A percentile compares a stretch with the other conserved stretches of the same genome.
Evolutionary conservation across 2,888 invertebrate species (phyloP).

Genomic region (Timema cristinae): DNA sequence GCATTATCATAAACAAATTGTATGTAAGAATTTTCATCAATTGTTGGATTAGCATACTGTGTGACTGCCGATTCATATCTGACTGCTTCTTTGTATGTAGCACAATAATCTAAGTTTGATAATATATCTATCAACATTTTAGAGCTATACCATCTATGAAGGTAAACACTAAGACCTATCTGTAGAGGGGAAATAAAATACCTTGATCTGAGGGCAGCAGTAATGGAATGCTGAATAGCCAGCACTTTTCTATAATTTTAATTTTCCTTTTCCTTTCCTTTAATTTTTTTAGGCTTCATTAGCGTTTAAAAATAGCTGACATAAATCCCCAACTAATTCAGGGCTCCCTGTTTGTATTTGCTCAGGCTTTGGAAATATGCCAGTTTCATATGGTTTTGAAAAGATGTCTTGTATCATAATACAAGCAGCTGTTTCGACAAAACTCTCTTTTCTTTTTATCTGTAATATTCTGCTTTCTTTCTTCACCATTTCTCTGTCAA

Average conservation of each 20-base stretch:
- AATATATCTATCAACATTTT: too few species aligned
- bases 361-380: not conserved
- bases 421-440: not conserved
- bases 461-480: not conserved
- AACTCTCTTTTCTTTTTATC: not conserved
- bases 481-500: constrained; percentile 11
- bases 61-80: too few species aligned
- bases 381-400: not conserved
- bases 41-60: not conserved
- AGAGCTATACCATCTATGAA: not conserved
- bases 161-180: not conserved
- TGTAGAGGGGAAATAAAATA: constrained; percentile 6
- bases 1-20: constrained; percentile 9
- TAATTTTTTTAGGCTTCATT: not conserved
- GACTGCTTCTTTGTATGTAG: too few species aligned
- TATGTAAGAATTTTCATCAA: not conserved
- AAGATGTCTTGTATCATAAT: not conserved
- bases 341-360: not conserved
- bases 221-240: constrained; percentile 7
- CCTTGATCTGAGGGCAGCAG: not conserved
- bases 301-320: not conserved
- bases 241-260: not conserved
- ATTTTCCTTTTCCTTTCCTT: not conserved
- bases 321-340: not conserved
- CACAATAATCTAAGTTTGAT: too few species aligned